These are phyloP conservation scores for Nettapus auritus DNA, from an alignment of 2,113 vertebrate genomes.

Conservation along the genomic window DNA sequence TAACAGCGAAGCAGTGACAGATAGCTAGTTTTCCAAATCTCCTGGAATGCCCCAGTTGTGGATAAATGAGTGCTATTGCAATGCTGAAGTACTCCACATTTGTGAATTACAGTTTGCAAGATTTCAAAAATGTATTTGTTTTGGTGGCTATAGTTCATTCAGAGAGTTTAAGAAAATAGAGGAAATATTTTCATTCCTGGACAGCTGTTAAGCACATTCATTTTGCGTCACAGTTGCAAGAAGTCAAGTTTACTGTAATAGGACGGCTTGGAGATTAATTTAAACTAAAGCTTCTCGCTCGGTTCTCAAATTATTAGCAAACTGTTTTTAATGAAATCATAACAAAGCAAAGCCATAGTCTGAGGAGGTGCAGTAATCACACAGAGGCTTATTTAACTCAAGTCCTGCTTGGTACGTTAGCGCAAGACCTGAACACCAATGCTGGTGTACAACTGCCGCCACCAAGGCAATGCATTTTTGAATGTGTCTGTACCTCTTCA, in stretches of 20 bases:
- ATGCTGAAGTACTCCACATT: conserved; percentile 62
- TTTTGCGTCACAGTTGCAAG: not conserved
- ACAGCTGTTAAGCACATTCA: not conserved
- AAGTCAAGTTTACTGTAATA: not conserved
- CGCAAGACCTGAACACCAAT: not conserved
- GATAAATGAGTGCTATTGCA: conserved; percentile 60
- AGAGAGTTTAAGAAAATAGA: not conserved
- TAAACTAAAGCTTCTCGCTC: not conserved
- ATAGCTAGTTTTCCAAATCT: conserved; percentile 8
- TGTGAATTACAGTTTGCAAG: conserved; percentile 68
- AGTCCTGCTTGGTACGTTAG: fast-evolving
- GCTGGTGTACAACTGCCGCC: not conserved
- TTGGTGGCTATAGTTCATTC: conserved; percentile 57
- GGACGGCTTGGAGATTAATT: not conserved
- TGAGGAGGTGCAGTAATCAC: not conserved
- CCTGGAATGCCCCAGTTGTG: conserved; percentile 73
- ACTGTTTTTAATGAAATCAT: not conserved
- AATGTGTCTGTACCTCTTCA: conserved; percentile 50
- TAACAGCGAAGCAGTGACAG: not conserved
- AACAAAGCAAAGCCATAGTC: not conserved
- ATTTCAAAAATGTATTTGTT: conserved; percentile 74
- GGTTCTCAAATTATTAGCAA: not conserved
- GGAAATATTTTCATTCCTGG: fast-evolving
- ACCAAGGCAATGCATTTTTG: conserved; percentile 71
- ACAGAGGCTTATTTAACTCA: not conserved